A percentile compares a stretch with the other conserved stretches of the same genome.
phyloP scores from a whole-genome alignment of 1,140 invertebrate species.

The Ylistrum balloti region DNA sequence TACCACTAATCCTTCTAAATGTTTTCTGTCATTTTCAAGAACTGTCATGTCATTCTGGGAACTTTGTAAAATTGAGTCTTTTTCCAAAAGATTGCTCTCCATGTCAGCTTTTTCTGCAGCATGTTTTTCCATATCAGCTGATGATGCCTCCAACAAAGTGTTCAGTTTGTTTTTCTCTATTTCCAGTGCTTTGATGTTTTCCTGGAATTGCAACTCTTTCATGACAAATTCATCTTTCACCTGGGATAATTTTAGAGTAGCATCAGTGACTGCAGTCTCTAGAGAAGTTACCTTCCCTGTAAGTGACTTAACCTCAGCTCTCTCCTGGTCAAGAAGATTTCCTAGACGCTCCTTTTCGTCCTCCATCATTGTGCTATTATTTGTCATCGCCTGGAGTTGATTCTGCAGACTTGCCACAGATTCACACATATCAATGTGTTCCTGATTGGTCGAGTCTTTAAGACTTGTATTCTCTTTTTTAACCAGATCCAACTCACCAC shows the following conservation, averaged over 20 bases:
- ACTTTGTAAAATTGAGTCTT: slow-evolving; percentile 1
- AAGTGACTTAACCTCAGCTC: not conserved
- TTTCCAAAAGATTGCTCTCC: slow-evolving; percentile 50
- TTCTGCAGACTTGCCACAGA: slow-evolving; percentile 40
- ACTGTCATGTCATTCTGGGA: not conserved
- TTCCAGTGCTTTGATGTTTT: slow-evolving; percentile 52
- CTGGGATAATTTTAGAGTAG: not conserved
- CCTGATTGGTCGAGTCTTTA: slow-evolving; percentile 47
- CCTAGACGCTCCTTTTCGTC: not conserved
- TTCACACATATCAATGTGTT: slow-evolving; percentile 49
- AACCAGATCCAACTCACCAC: slow-evolving; percentile 42
- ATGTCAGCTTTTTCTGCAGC: slow-evolving; percentile 44
- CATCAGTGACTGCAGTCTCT: not conserved
- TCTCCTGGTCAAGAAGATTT: slow-evolving; percentile 6
- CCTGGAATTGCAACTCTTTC: not conserved
- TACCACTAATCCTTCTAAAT: not conserved
- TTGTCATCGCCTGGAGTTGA: slow-evolving; percentile 40
- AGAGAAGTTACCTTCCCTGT: not conserved
- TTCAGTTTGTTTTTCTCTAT: slow-evolving; percentile 42
- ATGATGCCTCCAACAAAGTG: not conserved
- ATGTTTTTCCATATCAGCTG: slow-evolving; percentile 52
- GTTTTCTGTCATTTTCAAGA: not conserved
- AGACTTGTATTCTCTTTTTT: slow-evolving; percentile 37
- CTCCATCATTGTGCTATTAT: slow-evolving; percentile 41
- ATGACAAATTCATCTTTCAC: not conserved